A percentile compares a stretch with the other conserved stretches of the same genome.
These are phyloP conservation scores for Cuniculus paca DNA, from an alignment of 2,797 vertebrate species.

Conservation along the genomic window DNA sequence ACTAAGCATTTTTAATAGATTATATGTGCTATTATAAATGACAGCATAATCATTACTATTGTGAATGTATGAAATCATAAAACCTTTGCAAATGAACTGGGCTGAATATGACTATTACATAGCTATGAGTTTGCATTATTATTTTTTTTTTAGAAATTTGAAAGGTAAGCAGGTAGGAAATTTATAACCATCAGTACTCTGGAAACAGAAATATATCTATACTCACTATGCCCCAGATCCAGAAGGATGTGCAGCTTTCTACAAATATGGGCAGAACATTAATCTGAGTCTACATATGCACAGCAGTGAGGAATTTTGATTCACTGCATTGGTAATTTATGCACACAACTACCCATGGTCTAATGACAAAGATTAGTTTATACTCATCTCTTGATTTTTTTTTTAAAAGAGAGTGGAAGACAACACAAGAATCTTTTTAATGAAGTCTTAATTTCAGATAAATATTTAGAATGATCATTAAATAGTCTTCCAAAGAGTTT, in stretches of 20 bases:
- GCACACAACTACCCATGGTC: not conserved
- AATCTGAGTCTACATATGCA: not conserved
- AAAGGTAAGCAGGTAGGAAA: not conserved
- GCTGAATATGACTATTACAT: not conserved
- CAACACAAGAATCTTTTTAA: not conserved
- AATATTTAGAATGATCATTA: constrained; percentile 23
- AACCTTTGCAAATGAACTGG: not conserved
- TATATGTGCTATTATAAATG: not conserved
- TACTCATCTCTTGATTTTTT: not conserved
- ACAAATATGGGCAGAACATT: not conserved
- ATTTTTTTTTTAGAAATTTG: not conserved
- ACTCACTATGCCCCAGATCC: not conserved
- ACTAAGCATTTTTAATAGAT: not conserved
- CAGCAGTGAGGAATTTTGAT: not conserved
- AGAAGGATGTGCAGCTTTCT: not conserved
- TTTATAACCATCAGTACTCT: not conserved
- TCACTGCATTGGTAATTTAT: not conserved
- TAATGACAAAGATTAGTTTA: not conserved
- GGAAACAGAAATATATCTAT: not conserved
- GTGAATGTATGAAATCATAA: not conserved
- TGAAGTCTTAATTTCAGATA: constrained; percentile 14
- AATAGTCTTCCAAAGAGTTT: not conserved
- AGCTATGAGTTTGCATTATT: not conserved
- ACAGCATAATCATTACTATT: too few relatives aligned
- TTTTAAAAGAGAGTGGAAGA: not conserved